A percentile compares a stretch with the other conserved stretches of the same genome.
phyloP scores from a whole-genome alignment of 2,797 vertebrate genomes.

The Manis crassicaudata region DNA sequence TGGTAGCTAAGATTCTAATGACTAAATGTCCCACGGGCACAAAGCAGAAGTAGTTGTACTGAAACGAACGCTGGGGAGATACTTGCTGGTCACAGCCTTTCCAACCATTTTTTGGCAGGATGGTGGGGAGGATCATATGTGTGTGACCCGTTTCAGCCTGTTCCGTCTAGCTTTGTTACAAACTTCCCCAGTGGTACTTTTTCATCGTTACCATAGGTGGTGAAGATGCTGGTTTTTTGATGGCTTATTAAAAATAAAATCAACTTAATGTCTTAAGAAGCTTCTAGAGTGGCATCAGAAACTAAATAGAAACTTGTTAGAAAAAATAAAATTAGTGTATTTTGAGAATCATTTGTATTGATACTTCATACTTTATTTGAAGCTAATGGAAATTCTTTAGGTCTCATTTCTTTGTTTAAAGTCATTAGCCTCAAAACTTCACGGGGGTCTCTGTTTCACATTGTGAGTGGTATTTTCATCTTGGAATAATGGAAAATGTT shows the following conservation, averaged over 20 bases:
- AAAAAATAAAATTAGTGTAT: not conserved
- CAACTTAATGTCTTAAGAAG: not conserved
- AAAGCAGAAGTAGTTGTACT: not conserved
- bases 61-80: not conserved
- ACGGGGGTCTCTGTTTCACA: not conserved
- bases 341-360: not conserved
- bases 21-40: not conserved
- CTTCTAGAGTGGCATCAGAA: not conserved
- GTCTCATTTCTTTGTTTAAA: not conserved
- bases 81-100: not conserved
- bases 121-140: not conserved
- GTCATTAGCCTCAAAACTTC: not conserved
- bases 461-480: not conserved
- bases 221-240: not conserved
- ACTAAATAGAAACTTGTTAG: not conserved
- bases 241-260: not conserved
- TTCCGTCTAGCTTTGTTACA: not conserved
- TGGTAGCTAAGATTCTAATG: not conserved
- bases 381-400: not conserved
- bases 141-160: not conserved
- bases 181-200: fast-evolving
- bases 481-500: not conserved
- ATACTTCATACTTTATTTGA: not conserved
- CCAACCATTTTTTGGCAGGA: not conserved
- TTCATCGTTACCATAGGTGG: not conserved